phyloP scores from a whole-genome alignment of 2,888 invertebrate species.

The Sesia bembeciformis region DNA sequence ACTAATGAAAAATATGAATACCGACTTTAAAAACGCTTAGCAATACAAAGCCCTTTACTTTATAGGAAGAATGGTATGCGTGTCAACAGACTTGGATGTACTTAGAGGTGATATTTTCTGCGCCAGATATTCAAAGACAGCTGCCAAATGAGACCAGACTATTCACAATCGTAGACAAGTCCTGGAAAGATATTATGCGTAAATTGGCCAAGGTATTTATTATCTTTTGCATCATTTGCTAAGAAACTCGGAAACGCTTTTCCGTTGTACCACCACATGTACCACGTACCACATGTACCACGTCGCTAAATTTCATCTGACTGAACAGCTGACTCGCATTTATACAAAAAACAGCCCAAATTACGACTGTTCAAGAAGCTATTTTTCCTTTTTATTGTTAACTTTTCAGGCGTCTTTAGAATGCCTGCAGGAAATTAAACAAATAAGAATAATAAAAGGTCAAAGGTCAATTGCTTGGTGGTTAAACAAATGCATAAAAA shows the following conservation, averaged over 20 bases:
- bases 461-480: background rate
- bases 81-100: slow-evolving; percentile 97
- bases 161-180: slow-evolving; percentile 90
- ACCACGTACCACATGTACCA: too few species aligned
- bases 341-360: too few species aligned
- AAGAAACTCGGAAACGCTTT: background rate
- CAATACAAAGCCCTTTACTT: slow-evolving; percentile 1
- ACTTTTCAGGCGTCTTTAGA: too few species aligned
- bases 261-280: too few species aligned
- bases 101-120: slow-evolving; percentile 94
- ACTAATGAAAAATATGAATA: too few species aligned
- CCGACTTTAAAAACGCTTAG: too few species aligned
- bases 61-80: slow-evolving; percentile 89
- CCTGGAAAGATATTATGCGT: slow-evolving; percentile 92
- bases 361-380: too few species aligned
- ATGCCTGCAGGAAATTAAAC: too few species aligned
- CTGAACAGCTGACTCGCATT: too few species aligned
- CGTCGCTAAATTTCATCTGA: too few species aligned
- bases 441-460: background rate
- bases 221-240: slow-evolving; percentile 3
- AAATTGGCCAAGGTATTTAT: slow-evolving; percentile 79
- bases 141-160: slow-evolving; percentile 92
- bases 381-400: too few species aligned
- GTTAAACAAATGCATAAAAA: background rate
- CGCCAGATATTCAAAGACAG: slow-evolving; percentile 95